Evolutionary conservation across 2,113 vertebrate genomes (phyloP).

Genomic region (Rhynchopsitta pachyrhyncha): DNA sequence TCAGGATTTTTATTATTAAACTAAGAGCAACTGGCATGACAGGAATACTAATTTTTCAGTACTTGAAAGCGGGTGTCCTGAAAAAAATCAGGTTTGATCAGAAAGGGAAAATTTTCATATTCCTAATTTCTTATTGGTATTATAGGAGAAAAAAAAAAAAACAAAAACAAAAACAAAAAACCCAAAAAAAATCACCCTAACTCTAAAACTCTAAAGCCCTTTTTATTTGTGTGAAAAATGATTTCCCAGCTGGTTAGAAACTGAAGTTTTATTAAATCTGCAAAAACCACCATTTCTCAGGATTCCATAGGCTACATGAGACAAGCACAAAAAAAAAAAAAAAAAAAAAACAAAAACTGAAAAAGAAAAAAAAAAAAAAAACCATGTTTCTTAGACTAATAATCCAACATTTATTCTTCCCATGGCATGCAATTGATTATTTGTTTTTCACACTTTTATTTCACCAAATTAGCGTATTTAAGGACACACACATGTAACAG

Average conservation of each 20-base stretch:
- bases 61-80: background rate
- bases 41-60: background rate
- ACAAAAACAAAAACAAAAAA: background rate
- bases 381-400: background rate
- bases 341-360: background rate
- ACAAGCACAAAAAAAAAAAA: background rate
- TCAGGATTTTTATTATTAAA: background rate
- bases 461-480: background rate
- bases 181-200: background rate
- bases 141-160: background rate
- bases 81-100: background rate
- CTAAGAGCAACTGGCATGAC: background rate
- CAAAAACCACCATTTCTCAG: background rate
- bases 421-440: background rate
- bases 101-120: background rate
- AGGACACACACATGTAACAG: background rate
- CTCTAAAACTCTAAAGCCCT: background rate
- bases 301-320: background rate
- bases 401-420: background rate
- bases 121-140: background rate
- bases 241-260: background rate
- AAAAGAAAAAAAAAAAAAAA: no score
- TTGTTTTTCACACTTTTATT: background rate
- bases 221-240: accelerated
- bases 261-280: background rate